Conservation (phyloP, 2,888 invertebrate species). For the Acanthoscelides obtectus region DNA sequence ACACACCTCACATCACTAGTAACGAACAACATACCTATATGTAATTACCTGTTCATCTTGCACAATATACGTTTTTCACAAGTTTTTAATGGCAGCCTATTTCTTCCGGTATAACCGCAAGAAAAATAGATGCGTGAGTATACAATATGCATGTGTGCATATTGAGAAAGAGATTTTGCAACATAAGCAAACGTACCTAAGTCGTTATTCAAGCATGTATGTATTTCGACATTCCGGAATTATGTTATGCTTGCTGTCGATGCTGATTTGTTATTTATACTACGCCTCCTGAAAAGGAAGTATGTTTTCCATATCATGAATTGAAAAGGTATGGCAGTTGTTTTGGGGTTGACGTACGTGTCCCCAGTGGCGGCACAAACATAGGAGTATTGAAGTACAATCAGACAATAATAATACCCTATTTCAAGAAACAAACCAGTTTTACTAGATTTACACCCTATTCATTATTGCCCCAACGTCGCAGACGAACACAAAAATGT, state of each 20-base stretch:
- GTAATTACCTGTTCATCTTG: background rate
- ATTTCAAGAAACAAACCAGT: too few species aligned
- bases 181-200: background rate
- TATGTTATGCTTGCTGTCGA: background rate
- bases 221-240: background rate
- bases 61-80: constrained; percentile 22
- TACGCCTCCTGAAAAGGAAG: background rate
- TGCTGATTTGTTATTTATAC: background rate
- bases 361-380: too few species aligned
- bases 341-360: too few species aligned
- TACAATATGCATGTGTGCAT: background rate
- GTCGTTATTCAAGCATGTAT: background rate
- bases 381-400: too few species aligned
- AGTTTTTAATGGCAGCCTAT: constrained; percentile 31
- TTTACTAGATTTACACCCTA: too few species aligned
- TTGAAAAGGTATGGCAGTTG: too few species aligned
- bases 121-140: constrained; percentile 2
- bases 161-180: background rate
- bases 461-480: too few species aligned
- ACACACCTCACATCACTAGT: background rate
- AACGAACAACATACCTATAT: background rate
- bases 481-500: too few species aligned
- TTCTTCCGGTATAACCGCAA: constrained; percentile 30
- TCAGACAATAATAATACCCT: too few species aligned
- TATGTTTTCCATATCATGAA: too few species aligned